Evolutionary conservation across 2,888 invertebrate species (phyloP), one percentile per base, ranked within the genome.

Genomic region (Willowsia nigromaculata): DNA sequence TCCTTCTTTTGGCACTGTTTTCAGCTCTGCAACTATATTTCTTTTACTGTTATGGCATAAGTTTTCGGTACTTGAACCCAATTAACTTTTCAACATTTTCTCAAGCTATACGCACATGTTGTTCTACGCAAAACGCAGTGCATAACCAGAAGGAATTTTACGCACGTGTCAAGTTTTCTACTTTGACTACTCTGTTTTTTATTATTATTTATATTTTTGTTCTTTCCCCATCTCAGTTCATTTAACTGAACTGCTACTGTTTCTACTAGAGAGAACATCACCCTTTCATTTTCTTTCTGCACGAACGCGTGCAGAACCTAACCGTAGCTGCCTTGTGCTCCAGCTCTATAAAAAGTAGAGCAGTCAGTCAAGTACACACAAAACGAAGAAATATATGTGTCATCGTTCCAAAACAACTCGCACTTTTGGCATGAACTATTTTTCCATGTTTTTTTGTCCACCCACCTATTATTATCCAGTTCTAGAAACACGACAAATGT

Each of bases 351-450:
- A 40, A 71, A 71, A 43, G 37, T 71, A 25, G 71, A 71, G 43
- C 71, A 71, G 71, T 71, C 71, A 43, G 71, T 71, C 71, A 71
- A 71, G 71, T 71, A 43, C 43, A 71, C 37, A 68, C n/a, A 18
- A n/a, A 30, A 71, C 25, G 56, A 56, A 6, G 18, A 27, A 4
- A 27, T 43, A 71, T 37, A 37, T 68, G 71, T 71, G 71, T 43
- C 71, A 71, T 43, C 37, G 37, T 33, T 40, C 37, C 40, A 7
- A 62, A 62, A 62, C 62, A 68, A 62, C 62, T 30, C 62, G 62
- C 62, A 62, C 6, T 62, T 62, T 25, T 62, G 30, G 13, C 30
- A 30, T 62, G 62, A 2, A 4, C 62, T 62, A 62, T 59, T 59
- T 59, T 59, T 59, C 50, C 53, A 53, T 53, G 13, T 7, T 9